phyloP scores from a whole-genome alignment of 2,113 vertebrate species.

The Cryptotis parvus region DNA sequence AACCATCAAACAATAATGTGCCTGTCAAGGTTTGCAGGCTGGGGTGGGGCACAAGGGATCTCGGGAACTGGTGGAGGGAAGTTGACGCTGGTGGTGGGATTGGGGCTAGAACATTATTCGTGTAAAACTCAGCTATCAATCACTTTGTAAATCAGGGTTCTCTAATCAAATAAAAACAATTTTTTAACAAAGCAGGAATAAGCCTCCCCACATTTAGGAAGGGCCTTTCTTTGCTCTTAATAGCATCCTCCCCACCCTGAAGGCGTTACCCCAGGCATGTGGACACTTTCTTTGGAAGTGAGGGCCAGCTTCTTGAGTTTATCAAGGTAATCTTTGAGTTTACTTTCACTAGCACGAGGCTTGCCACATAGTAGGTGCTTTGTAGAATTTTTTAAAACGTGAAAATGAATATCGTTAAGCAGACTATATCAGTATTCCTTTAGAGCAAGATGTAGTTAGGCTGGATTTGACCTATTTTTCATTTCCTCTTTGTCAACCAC shows the following conservation, averaged over 20 bases:
- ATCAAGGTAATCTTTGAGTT: neutral
- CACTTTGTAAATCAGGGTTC: neutral
- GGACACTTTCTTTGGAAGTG: neutral
- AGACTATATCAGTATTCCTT: too few species aligned
- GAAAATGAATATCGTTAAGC: neutral
- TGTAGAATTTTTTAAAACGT: neutral
- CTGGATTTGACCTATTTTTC: too few species aligned
- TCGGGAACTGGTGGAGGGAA: too few species aligned
- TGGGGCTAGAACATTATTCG: too few species aligned
- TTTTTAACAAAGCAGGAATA: neutral
- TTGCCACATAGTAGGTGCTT: neutral
- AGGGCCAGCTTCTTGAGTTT: too few species aligned
- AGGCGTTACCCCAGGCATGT: neutral
- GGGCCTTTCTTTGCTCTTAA: neutral
- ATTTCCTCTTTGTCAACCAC: conserved; percentile 36
- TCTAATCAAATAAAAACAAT: too few species aligned
- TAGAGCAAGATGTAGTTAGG: too few species aligned
- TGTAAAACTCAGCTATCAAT: too few species aligned
- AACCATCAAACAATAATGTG: too few species aligned
- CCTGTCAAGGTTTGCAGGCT: too few species aligned
- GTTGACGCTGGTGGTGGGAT: too few species aligned
- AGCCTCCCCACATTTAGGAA: neutral
- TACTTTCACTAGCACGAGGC: neutral
- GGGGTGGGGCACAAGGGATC: too few species aligned
- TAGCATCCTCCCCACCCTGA: neutral